Evolutionary conservation across 2,888 invertebrate genomes (phyloP).

Genomic region (Nowickia ferox): DNA sequence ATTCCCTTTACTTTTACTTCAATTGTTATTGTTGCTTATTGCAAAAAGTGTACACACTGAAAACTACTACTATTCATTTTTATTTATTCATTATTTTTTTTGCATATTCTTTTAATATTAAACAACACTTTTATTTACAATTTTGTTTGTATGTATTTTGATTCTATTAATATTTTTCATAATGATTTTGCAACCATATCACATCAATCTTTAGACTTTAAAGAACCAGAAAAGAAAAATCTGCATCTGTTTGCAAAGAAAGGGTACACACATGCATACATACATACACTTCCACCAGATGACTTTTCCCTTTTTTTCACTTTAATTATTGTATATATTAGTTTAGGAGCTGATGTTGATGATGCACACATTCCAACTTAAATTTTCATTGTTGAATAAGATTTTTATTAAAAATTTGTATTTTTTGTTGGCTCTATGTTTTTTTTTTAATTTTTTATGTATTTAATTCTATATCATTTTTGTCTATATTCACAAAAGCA

Average conservation of each 20-base stretch:
- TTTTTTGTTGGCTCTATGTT: conserved; percentile 7
- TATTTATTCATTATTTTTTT: conserved; percentile 40
- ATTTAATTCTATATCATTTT: conserved; percentile 55
- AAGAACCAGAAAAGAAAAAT: conserved; percentile 47
- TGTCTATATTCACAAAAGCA: conserved; percentile 62
- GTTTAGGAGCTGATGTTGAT: conserved; percentile 23
- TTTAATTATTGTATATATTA: not conserved
- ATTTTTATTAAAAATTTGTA: conserved; percentile 17
- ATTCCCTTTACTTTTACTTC: conserved; percentile 23
- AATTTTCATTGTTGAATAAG: conserved; percentile 30
- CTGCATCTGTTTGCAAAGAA: conserved; percentile 48
- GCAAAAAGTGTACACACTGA: conserved; percentile 1
- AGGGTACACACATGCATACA: not conserved
- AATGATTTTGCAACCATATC: conserved; percentile 61
- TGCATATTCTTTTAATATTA: conserved; percentile 19
- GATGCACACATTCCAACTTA: conserved; percentile 29
- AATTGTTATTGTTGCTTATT: conserved; percentile 12
- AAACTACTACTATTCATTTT: not conserved
- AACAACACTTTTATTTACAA: conserved; percentile 38
- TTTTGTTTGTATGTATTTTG: conserved; percentile 31
- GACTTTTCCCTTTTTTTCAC: conserved; percentile 53
- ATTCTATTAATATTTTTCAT: conserved; percentile 49
- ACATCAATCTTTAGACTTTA: conserved; percentile 58
- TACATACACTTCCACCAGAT: conserved; percentile 23
- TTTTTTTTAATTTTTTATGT: conserved; percentile 44